These are phyloP conservation scores for Caradrina clavipalpis DNA, from an alignment of 2,888 invertebrate genomes.

Conservation along the genomic window DNA sequence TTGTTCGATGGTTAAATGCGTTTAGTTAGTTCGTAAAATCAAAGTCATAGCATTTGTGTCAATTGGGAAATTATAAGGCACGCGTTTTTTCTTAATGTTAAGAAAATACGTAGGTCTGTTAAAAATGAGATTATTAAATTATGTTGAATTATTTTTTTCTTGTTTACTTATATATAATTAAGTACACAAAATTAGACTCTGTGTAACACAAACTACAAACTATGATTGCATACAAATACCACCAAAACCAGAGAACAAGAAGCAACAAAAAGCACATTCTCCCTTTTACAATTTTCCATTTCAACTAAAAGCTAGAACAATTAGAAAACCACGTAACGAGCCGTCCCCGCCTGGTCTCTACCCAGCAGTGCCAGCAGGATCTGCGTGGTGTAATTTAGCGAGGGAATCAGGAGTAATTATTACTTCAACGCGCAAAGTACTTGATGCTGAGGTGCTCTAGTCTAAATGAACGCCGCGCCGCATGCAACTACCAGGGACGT, in stretches of 20 bases:
- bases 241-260: background rate
- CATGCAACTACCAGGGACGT: constrained; percentile 49
- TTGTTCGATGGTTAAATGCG: background rate
- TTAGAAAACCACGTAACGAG: constrained; percentile 18
- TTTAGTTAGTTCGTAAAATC: too few species aligned
- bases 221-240: too few species aligned
- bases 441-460: constrained; percentile 56
- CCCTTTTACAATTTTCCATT: background rate
- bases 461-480: constrained; percentile 52
- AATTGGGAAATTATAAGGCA: too few species aligned
- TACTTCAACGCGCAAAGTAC: constrained; percentile 63
- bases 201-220: too few species aligned
- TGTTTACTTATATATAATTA: too few species aligned
- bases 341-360: constrained; percentile 9
- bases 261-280: background rate
- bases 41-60: too few species aligned
- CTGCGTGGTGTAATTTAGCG: constrained; percentile 23
- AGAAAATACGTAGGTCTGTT: too few species aligned
- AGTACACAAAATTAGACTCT: too few species aligned
- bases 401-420: constrained; percentile 70
- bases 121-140: too few species aligned
- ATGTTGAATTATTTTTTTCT: too few species aligned
- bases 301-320: constrained; percentile 1
- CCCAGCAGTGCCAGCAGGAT: constrained; percentile 4
- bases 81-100: too few species aligned